These are phyloP conservation scores for Drosophila nigricruria DNA, from an alignment of 2,888 invertebrate species.

Conservation along the genomic window DNA sequence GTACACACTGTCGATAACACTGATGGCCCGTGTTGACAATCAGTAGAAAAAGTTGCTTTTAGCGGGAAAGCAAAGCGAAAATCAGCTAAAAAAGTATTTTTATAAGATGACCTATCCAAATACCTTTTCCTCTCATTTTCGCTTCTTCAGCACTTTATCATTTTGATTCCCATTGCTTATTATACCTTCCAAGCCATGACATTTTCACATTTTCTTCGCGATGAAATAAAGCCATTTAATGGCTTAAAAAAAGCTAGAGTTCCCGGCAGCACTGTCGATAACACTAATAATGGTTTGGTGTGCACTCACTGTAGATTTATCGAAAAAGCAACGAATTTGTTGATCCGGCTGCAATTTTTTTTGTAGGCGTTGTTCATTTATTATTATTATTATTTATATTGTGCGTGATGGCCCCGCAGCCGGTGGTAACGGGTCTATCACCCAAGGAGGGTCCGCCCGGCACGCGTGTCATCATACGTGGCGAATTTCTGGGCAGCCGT, in stretches of 20 bases:
- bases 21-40: too few relatives aligned
- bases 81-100: too few relatives aligned
- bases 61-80: too few relatives aligned
- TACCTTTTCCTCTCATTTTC: too few relatives aligned
- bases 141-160: too few relatives aligned
- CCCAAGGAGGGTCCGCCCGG: slow-evolving; percentile 99
- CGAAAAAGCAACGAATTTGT: slow-evolving; percentile 12
- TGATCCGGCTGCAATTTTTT: slow-evolving; percentile 12
- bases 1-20: slow-evolving; percentile 22
- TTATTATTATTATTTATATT: slow-evolving; percentile 20
- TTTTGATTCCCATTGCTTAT: too few relatives aligned
- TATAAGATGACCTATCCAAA: too few relatives aligned
- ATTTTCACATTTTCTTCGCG: too few relatives aligned
- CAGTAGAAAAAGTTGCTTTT: too few relatives aligned
- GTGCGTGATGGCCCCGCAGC: slow-evolving; percentile 89
- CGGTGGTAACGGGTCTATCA: slow-evolving; percentile 97
- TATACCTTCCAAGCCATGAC: too few relatives aligned
- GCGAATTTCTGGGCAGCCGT: slow-evolving; percentile 96
- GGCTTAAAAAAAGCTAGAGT: too few relatives aligned
- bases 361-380: slow-evolving; percentile 37
- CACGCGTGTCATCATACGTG: slow-evolving; percentile 96
- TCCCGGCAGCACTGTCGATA: slow-evolving; percentile 21
- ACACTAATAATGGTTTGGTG: not conserved
- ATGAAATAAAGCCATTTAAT: too few relatives aligned
- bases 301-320: slow-evolving; percentile 11